Evolutionary conservation across 64 coral and sea anemone species (phyloP).

Genomic region (Stylophora pistillata): DNA sequence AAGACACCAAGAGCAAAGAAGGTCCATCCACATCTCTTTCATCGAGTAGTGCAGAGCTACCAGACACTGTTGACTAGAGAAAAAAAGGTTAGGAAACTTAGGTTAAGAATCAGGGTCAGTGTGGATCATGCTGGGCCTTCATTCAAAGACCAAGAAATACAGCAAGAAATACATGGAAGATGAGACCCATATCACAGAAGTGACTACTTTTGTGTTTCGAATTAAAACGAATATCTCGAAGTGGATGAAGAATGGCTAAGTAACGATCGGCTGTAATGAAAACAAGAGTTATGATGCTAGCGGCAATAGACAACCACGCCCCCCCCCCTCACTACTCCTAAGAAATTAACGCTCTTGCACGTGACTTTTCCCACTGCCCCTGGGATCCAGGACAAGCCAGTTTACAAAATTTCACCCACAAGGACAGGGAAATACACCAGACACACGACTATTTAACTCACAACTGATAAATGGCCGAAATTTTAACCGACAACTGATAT

Average conservation of each 20-base stretch:
- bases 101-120: constrained; percentile 97
- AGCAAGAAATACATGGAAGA: constrained; percentile 67
- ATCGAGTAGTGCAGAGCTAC: constrained; percentile 62
- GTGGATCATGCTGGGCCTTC: constrained; percentile 98
- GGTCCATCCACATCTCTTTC: constrained; percentile 53
- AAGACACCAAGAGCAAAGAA: constrained; percentile 2
- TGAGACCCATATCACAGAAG: constrained; percentile 67
- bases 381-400: constrained; percentile 55
- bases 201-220: constrained; percentile 87
- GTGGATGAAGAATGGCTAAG: constrained; percentile 86
- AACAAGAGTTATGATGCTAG: constrained; percentile 68
- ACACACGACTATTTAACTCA: too few species aligned
- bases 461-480: too few species aligned
- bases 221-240: constrained; percentile 70
- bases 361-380: constrained; percentile 75
- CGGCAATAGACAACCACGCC: constrained; percentile 72
- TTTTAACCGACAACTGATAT: too few species aligned
- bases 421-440: neutral
- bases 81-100: constrained; percentile 84
- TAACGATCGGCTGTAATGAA: constrained; percentile 83
- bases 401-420: constrained; percentile 77
- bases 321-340: too few species aligned
- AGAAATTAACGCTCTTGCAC: constrained; percentile 86
- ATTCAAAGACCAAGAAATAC: constrained; percentile 82
- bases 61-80: constrained; percentile 82